Base-by-base conservation (phyloP, 2,113 vertebrate species). In the Apodemus speciosus region DNA sequence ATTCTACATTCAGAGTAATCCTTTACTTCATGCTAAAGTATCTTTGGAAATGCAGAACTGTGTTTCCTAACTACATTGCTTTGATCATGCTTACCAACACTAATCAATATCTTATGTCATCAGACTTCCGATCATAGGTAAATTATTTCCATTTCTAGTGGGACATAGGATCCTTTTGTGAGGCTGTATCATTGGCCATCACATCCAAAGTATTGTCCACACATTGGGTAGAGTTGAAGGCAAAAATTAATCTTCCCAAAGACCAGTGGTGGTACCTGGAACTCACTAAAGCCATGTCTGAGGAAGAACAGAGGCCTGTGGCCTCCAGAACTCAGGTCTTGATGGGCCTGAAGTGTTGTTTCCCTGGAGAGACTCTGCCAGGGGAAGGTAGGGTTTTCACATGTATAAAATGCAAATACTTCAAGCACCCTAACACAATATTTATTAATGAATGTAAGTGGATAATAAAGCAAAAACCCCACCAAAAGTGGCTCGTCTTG, bases 31-130 rank as follows among this genome's bases (percentile, higher is more conserved):
- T 35, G 30, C 11, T 72, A n/a, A 66, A 73, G 20, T 6, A 71
- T 38, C 25, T 89, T 84, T 66, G 38, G 96, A 85, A 71, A 53
- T 66, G 75, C 4, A 6, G 18, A 16, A 71, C 56, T 90, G 88
- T 62, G 16, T 81, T 88, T 91, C 35, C 68, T 77, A 79, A 92
- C 64, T 11, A 88, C 21, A 18, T 69, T 58, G 23, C 35, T 62
- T 23, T 90, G 18, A 79, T 94, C 35, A 80, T 21, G 51, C 13
- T 56, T 92, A 66, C 56, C 9, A 81, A 86, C 94, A 76, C 20
- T 38, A 79, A 84, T 71, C 38, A 27, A n/a, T 46, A 86, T 68
- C 35, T 51, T 56, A 8, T 51, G n/a, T 75, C 18, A 49, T 62
- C 32, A 96, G 15, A 53, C 23, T 30, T 84, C 58, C 80, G 21